phyloP scores from a whole-genome alignment of 2,797 vertebrate genomes.

The Picus viridis region DNA sequence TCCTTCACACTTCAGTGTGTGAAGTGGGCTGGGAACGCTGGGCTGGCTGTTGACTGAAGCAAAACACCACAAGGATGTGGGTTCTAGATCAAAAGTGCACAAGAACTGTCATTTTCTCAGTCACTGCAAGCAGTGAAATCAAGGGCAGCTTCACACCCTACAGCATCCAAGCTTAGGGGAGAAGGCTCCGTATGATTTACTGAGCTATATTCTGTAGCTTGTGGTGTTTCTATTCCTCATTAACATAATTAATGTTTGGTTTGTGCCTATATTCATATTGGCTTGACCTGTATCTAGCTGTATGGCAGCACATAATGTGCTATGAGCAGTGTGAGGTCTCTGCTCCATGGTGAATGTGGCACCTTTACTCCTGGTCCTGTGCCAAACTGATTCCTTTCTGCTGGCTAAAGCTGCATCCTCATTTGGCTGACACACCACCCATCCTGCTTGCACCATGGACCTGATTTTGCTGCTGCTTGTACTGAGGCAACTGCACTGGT shows the following conservation, averaged over 20 bases:
- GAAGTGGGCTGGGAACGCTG: not conserved
- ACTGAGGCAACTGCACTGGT: not conserved
- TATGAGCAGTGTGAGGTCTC: fast-evolving
- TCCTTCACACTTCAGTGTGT: fast-evolving
- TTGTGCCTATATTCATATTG: not conserved
- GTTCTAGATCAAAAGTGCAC: not conserved
- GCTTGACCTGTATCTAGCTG: not conserved
- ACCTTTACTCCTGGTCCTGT: fast-evolving
- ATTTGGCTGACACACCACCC: not conserved
- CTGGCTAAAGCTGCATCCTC: not conserved
- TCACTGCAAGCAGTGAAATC: not conserved
- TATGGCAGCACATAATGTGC: fast-evolving
- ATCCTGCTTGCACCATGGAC: fast-evolving
- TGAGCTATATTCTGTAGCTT: not conserved
- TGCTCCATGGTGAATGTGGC: not conserved
- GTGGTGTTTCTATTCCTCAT: not conserved
- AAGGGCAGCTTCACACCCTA: not conserved
- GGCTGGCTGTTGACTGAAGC: not conserved
- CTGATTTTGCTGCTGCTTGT: not conserved
- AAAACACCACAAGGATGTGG: not conserved
- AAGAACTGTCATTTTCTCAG: not conserved
- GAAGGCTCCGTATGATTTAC: not conserved
- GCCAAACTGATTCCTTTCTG: not conserved
- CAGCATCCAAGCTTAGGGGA: fast-evolving
- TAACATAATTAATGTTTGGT: not conserved